Percentiles rank a stretch among this genome's conserved stretches.
phyloP scores from a whole-genome alignment of 2,797 vertebrate species.

The Myotis findleyi region DNA sequence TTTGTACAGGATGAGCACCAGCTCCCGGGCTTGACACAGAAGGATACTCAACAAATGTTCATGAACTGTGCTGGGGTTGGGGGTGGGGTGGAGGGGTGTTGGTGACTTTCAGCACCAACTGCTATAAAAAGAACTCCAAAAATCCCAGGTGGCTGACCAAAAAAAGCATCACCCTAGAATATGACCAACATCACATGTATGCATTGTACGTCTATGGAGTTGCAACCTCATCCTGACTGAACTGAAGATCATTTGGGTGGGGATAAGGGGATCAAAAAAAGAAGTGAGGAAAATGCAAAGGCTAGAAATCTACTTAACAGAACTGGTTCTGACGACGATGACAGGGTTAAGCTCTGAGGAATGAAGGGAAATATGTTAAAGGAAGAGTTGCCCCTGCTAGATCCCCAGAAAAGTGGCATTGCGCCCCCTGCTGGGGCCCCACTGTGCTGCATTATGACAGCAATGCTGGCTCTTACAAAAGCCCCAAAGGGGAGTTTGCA shows the following conservation, averaged over 20 bases:
- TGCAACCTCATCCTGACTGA: not conserved
- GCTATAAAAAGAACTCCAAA: not conserved
- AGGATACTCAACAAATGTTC: not conserved
- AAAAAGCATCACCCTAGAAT: not conserved
- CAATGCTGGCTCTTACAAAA: not conserved
- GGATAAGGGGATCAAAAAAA: not conserved
- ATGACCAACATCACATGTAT: not conserved
- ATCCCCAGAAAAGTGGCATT: not conserved
- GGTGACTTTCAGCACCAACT: not conserved
- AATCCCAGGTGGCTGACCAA: not conserved
- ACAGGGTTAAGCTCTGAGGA: not conserved
- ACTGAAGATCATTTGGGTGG: not conserved
- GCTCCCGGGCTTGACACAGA: not conserved
- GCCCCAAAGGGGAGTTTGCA: not conserved
- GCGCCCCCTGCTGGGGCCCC: not conserved
- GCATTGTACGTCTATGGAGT: too few relatives aligned
- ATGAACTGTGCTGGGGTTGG: not conserved
- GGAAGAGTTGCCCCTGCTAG: not conserved
- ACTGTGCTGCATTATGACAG: not conserved
- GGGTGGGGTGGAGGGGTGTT: not conserved
- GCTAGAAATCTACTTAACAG: not conserved
- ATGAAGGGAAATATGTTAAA: not conserved
- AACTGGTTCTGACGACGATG: not conserved
- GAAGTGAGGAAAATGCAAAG: not conserved
- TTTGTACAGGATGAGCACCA: not conserved